These are phyloP conservation scores for Pungitius pungitius DNA, from an alignment of 2,113 vertebrate species.

Conservation along the genomic window DNA sequence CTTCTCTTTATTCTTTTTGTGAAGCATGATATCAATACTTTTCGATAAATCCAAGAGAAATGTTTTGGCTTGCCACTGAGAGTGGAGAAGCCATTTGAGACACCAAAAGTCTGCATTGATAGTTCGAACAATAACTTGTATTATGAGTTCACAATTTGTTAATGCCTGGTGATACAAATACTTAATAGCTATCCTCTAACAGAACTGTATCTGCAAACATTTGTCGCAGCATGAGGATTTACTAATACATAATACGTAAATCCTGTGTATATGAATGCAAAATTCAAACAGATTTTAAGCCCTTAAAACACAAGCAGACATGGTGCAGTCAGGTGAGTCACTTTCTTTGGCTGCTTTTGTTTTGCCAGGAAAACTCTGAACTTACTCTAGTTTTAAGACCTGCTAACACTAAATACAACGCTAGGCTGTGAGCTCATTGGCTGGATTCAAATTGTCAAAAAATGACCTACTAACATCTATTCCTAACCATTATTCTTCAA, in stretches of 20 bases:
- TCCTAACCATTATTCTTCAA: too few species aligned
- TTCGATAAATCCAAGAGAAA: neutral
- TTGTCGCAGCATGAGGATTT: neutral
- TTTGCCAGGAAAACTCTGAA: too few species aligned
- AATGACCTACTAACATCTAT: too few species aligned
- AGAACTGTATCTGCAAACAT: neutral
- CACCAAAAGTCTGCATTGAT: neutral
- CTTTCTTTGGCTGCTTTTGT: too few species aligned
- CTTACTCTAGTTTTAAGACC: neutral
- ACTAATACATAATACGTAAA: neutral
- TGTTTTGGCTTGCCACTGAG: neutral
- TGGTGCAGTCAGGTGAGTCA: too few species aligned
- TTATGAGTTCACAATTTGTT: neutral
- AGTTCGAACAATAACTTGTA: neutral
- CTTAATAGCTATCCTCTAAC: neutral
- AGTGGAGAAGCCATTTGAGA: neutral
- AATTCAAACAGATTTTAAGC: neutral
- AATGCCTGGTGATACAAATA: neutral
- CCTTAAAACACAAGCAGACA: neutral
- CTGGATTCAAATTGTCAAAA: too few species aligned
- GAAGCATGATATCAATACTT: neutral
- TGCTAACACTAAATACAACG: neutral
- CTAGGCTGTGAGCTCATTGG: neutral
- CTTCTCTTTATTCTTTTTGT: neutral
- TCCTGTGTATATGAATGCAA: neutral